These are phyloP conservation scores for Aspidapion aeneum DNA, from an alignment of 2,888 invertebrate species.

Conservation along the genomic window DNA sequence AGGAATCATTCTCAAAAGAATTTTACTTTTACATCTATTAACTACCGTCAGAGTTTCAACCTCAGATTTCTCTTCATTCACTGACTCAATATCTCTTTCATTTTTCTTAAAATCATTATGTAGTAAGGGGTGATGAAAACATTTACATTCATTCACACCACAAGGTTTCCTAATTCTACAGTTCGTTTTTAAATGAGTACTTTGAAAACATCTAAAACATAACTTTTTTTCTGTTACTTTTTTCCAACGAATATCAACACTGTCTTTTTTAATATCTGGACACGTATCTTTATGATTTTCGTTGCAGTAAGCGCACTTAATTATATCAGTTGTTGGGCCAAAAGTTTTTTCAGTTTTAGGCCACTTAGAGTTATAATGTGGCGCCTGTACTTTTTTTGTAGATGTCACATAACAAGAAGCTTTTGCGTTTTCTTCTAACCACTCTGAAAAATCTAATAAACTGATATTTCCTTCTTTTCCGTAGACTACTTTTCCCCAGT, in stretches of 20 bases:
- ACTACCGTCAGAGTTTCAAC: too few species aligned
- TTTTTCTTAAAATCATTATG: too few species aligned
- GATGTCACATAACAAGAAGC: not conserved
- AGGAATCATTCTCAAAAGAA: too few species aligned
- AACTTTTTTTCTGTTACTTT: not conserved
- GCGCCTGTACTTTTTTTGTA: not conserved
- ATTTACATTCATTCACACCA: too few species aligned
- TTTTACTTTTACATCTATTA: too few species aligned
- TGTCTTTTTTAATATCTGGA: not conserved
- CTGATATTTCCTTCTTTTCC: not conserved
- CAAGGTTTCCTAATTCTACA: too few species aligned
- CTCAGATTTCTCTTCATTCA: too few species aligned
- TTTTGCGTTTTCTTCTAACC: not conserved
- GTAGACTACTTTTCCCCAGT: not conserved
- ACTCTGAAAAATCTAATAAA: not conserved
- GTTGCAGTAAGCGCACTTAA: not conserved
- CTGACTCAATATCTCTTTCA: too few species aligned
- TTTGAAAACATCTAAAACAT: not conserved
- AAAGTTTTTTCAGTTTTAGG: not conserved
- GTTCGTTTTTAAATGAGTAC: too few species aligned
- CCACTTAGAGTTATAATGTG: not conserved
- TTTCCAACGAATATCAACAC: not conserved
- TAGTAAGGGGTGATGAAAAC: too few species aligned
- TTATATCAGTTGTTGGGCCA: not conserved
- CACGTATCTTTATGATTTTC: not conserved